A percentile compares a stretch with the other conserved stretches of the same genome.
phyloP scores from a whole-genome alignment of 2,113 vertebrate genomes.

The Hyperopisus bebe region DNA sequence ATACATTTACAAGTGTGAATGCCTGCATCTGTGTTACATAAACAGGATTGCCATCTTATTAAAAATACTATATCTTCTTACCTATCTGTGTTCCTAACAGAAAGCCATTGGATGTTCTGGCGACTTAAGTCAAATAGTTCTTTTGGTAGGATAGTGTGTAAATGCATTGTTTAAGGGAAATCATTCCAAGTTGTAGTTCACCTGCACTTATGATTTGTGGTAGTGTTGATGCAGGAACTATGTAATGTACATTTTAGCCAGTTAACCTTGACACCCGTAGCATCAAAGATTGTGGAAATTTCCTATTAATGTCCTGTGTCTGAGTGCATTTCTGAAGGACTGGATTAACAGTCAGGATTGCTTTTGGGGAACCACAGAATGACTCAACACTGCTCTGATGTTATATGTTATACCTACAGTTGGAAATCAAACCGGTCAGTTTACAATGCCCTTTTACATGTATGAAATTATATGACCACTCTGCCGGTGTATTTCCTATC shows the following conservation, averaged over 20 bases:
- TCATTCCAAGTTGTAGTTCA: neutral
- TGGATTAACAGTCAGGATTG: neutral
- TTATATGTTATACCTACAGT: neutral
- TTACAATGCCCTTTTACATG: neutral
- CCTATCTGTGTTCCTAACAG: neutral
- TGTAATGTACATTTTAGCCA: neutral
- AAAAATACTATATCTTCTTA: neutral
- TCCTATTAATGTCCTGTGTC: neutral
- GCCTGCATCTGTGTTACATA: neutral
- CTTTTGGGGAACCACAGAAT: neutral
- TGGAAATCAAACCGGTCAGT: neutral
- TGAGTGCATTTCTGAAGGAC: neutral
- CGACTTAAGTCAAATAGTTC: neutral
- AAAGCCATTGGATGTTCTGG: neutral
- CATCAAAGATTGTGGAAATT: neutral
- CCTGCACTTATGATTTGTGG: neutral
- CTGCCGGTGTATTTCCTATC: neutral
- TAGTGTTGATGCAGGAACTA: neutral
- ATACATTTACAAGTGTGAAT: neutral
- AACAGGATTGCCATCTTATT: neutral
- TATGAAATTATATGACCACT: neutral
- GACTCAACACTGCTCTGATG: neutral
- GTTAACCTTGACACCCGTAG: neutral
- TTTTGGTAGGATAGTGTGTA: neutral
- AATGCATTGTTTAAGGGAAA: neutral